These are phyloP conservation scores for Columbina picui DNA, from an alignment of 2,113 vertebrate genomes.

Conservation along the genomic window DNA sequence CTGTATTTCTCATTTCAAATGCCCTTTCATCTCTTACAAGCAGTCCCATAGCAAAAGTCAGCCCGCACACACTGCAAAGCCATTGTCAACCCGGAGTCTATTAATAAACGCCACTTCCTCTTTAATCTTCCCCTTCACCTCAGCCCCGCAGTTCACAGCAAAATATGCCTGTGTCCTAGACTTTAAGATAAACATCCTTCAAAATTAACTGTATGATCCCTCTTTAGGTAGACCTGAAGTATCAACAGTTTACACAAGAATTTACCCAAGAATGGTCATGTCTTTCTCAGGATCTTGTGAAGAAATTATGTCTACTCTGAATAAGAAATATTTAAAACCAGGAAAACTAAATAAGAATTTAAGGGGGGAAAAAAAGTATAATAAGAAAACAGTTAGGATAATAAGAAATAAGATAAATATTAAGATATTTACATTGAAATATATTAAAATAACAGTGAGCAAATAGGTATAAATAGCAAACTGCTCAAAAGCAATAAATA, in stretches of 20 bases:
- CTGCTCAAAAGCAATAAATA: background rate
- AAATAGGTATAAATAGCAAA: background rate
- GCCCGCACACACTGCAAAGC: background rate
- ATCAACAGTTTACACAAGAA: background rate
- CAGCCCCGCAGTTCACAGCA: background rate
- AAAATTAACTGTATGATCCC: background rate
- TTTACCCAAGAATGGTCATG: background rate
- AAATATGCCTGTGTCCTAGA: fast-evolving
- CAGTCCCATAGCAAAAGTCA: background rate
- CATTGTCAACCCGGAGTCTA: background rate
- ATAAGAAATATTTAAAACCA: background rate
- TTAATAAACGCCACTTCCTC: constrained; percentile 45
- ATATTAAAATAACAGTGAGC: background rate
- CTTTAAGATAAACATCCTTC: constrained; percentile 24
- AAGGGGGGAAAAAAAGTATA: background rate
- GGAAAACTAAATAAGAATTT: background rate
- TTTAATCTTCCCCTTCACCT: constrained; percentile 27
- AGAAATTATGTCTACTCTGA: background rate
- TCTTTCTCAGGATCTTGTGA: background rate
- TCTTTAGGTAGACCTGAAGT: background rate
- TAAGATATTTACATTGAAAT: background rate
- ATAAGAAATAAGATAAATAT: background rate
- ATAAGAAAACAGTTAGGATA: background rate
- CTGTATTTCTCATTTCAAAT: constrained; percentile 5
- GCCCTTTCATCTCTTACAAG: background rate